Base-by-base conservation (phyloP, 2,888 invertebrate genomes). In the Thereva unica region DNA sequence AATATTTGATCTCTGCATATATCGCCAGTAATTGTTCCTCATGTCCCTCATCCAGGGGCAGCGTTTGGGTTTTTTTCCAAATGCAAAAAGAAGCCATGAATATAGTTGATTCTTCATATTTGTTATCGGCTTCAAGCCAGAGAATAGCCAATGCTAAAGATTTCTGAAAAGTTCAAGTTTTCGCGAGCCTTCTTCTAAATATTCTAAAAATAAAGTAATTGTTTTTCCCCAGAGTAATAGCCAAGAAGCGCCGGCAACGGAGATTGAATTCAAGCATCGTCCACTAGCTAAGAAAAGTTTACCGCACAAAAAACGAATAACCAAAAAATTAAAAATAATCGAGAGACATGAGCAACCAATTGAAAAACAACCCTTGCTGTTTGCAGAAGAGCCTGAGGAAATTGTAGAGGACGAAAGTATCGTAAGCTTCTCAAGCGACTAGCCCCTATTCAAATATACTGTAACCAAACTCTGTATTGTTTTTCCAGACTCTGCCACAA, bases 271-370 rank as follows among this genome's bases (percentile, higher is more conserved):
- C 23, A 23, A 23, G 23, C 23, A 23, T 23, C 67, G 69, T 3
- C 67, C 68, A 5, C 59, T 71, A 52, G 74, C 78, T 65, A 87
- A 87, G 71, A 88, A 90, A 78, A 89, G 89, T 71, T 80, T 93
- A 67, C 93, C 93, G 0, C 93, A 93, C 77, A 93, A 93, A 78
- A 94, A 94, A 77, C 83, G 93, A 67, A 92, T 93, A 71, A 89
- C 93, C 0, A 83, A 88, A 66, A 93, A 92, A 74, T 80, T 93
- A 23, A 88, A 87, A 73, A 85, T 40, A 37, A 57, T 64, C 10
- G 64, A 63, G 42, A 41, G 23, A 50, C 7, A 9, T 8, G 45
- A 47, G 3, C 59, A 59, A 6, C 12, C 49, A 23, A 2, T 12
- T n/a, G 38, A 64, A 12, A 23, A 23, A 23, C 4, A 44, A 9